phyloP scores from a whole-genome alignment of 2,113 vertebrate genomes.

The Chlorocebus sabaeus region DNA sequence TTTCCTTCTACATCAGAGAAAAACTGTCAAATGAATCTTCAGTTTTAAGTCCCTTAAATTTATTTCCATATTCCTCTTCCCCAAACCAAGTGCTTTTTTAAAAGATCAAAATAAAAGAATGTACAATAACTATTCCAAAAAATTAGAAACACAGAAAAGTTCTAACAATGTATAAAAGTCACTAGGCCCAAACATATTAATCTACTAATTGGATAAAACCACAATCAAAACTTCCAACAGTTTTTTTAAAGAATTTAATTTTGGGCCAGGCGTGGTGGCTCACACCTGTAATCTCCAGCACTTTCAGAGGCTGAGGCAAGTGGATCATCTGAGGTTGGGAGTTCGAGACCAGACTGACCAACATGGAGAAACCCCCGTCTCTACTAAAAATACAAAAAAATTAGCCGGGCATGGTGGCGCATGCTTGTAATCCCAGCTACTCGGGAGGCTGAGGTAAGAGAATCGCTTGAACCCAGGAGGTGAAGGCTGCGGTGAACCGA shows the following conservation, averaged over 20 bases:
- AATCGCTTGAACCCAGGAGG: too few relatives aligned
- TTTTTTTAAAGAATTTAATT: neutral
- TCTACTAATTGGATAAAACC: neutral
- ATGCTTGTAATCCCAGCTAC: too few relatives aligned
- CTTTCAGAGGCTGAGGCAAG: too few relatives aligned
- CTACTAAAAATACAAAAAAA: too few relatives aligned
- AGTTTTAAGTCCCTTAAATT: neutral
- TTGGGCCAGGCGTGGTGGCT: too few relatives aligned
- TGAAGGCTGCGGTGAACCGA: too few relatives aligned
- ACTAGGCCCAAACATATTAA: neutral
- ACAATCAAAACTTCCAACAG: neutral
- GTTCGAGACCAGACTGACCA: too few relatives aligned
- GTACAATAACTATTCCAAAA: neutral
- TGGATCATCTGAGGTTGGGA: too few relatives aligned
- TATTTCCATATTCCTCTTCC: neutral
- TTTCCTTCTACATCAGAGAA: slow-evolving; percentile 21
- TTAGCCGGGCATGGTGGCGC: too few relatives aligned
- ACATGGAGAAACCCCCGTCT: too few relatives aligned
- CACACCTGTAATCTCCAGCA: too few relatives aligned
- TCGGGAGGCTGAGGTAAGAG: too few relatives aligned
- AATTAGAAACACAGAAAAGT: neutral
- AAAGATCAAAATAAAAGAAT: neutral
- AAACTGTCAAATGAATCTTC: neutral
- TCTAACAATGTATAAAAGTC: neutral
- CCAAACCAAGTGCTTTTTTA: neutral